Evolutionary conservation across 2,113 vertebrate species (phyloP), one percentile per base, ranked within the genome.

Genomic region (Calidris pygmaea): DNA sequence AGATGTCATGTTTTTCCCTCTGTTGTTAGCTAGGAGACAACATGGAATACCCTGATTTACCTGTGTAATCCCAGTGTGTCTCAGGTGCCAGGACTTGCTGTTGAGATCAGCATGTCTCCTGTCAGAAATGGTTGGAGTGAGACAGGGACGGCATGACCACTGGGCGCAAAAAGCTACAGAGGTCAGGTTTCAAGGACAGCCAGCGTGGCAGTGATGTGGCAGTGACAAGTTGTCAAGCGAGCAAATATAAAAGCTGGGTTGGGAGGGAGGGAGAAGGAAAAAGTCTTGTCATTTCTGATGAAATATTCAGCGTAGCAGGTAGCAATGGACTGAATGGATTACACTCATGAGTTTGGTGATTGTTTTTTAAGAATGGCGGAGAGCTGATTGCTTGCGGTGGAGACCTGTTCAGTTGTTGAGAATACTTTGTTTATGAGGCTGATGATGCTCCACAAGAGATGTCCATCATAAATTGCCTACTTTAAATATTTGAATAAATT

Each of bases 111-210:
- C 97, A 86, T 98, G 97, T 98, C 98, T 98, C 97, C 98, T 99
- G 98, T 99, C 99, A 99, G 98, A 98, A 97, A 94, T 97, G 98
- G 97, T 95, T 98, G 98, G 98, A 93, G 97, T 98, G 98, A 99
- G 98, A 98, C 97, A 97, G 98, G 97, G 98, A 98, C 97, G 97
- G 98, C 98, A 73, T 96, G 98, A 98, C 98, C 98, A 94, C 98
- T 97, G 98, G 98, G 98, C 97, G 87, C 98, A 91, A 32, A 92
- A 39, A 98, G 97, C 97, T 94, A 20, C 97, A 96, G 98, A 98
- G 98, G 98, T 98, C 98, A 98, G 98, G 96, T 96, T 89, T 97
- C 97, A 97, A 97, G 98, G 98, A 98, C 98, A 97, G 98, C 95
- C 77, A 86, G 96, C 90, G 78, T 95, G 94, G 98, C 97, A 96